Evolutionary conservation across 2,797 vertebrate genomes (phyloP), one percentile per base, ranked within the genome.

Genomic region (Sebastes glaucus): DNA sequence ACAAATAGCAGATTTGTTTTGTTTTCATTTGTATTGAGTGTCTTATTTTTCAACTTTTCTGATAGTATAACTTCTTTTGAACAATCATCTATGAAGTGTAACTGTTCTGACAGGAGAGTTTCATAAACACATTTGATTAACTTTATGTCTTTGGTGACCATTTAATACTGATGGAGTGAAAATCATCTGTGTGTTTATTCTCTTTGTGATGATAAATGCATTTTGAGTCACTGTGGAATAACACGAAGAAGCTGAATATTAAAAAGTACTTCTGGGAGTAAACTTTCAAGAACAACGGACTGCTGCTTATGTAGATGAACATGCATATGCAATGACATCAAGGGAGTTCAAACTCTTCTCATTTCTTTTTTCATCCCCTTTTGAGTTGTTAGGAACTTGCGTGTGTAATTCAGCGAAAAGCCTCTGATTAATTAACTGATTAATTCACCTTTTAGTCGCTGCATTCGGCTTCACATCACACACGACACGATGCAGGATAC

Each of bases 401-500:
- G 32, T 61, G 42, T 73, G 56, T 60, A 78, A 78, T 61, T 85
- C 28, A 16, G 11, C 42, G 18, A 85, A 78, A 83, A 70, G 42
- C 56, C 16, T 69, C 67, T 67, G 85, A 89, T 92, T 90, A 87
- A 90, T 93, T 85, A 87, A 66, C 80, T 80, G 85, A 88, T 87
- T 72, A 83, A 88, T 90, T 91, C 78, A 83, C 74, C 75, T 87
- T 84, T 77, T 42, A 82, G 71, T 68, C 4, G 56, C 62, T 38
- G 69, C 28, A 27, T 83, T 73, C 30, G 7, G 78, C 76, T 66
- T 64, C 72, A n/a, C 25, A 20, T 13, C 57, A 59, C 71, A 72
- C 42, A 16, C 6, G 38, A 74, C 84, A 71, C 33, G 75, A 61
- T n/a, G 71, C 52, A 20, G 65, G 62, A 68, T 46, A 74, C 71